Conservation (phyloP, 2,113 vertebrate species). For the Taxidea taxus region DNA sequence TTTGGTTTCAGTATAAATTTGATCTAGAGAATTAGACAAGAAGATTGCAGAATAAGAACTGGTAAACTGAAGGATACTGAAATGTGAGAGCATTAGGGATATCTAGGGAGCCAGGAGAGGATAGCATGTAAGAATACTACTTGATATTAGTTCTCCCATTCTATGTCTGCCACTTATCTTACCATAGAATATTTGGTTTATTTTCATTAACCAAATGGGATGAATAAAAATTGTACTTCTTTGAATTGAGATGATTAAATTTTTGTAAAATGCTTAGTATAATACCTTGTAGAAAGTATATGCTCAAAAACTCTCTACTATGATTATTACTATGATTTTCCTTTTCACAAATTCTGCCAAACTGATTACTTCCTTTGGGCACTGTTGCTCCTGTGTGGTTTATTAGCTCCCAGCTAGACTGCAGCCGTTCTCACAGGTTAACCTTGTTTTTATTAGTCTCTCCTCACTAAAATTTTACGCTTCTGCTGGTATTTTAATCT, state of each 20-base stretch:
- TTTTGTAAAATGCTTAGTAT: neutral
- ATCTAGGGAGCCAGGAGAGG: neutral
- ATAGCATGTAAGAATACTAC: neutral
- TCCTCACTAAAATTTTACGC: neutral
- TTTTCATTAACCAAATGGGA: neutral
- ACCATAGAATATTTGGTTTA: neutral
- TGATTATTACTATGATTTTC: neutral
- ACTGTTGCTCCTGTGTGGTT: neutral
- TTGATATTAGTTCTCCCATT: neutral
- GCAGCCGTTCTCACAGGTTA: neutral
- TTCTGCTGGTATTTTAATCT: neutral
- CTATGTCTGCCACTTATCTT: neutral
- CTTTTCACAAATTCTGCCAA: neutral
- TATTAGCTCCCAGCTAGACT: neutral
- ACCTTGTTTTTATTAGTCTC: neutral
- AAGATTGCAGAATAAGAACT: neutral
- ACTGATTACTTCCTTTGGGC: neutral
- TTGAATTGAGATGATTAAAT: neutral
- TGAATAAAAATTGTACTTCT: neutral
- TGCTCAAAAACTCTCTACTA: neutral
- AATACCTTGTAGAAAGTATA: neutral
- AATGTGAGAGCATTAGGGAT: neutral
- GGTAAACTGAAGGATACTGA: neutral
- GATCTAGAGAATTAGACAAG: neutral
- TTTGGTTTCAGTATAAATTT: neutral